Evolutionary conservation across 23 tunicate genomes (phyloP), one percentile per base, ranked within the genome.

Genomic region (Ascidia mentula): DNA sequence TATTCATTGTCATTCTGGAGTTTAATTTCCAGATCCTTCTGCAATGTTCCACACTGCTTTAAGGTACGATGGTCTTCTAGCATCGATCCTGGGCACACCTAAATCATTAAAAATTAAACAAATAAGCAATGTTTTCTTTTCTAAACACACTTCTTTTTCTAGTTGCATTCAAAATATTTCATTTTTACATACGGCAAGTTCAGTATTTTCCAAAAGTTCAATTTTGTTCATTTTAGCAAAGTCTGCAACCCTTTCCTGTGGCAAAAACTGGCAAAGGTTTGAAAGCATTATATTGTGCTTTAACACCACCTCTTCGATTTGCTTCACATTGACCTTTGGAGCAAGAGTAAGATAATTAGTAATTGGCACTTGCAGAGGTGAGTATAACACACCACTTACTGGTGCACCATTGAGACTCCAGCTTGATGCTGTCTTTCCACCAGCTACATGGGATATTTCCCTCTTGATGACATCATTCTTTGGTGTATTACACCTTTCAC

Each of bases 161-260:
- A n/a, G n/a, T n/a, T n/a, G n/a, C n/a, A n/a, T n/a, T 42, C 53
- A 12, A 42, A 42, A 42, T 42, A 42, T 15, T 42, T 12, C 15
- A 42, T 42, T 42, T 42, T 15, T 42, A 42, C 86, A 76, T 76
- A 86, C 97, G 2, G 97, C 97, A 15, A 73, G 82, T 76, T 91
- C 90, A 13, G 97, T 91, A 72, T 82, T 86, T 77, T 91, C 90
- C 40, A 91, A 77, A 0, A 91, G 72, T 45, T 91, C 97, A 38
- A 86, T 82, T 60, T 91, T 86, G 76, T 91, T 91, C 90, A 91
- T 86, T 69, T 86, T 86, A 0, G 97, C 90, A 82, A 94, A 94
- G 77, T 94, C 98, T 12, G 89, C 77, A 6, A 94, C 98, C 46
- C 88, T 69, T 81, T 94, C 98, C 60, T 94, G 98, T 0, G 95